Conservation (phyloP, 37 sponge, comb jelly and placozoan genomes). For the Oscarella lobularis region DNA sequence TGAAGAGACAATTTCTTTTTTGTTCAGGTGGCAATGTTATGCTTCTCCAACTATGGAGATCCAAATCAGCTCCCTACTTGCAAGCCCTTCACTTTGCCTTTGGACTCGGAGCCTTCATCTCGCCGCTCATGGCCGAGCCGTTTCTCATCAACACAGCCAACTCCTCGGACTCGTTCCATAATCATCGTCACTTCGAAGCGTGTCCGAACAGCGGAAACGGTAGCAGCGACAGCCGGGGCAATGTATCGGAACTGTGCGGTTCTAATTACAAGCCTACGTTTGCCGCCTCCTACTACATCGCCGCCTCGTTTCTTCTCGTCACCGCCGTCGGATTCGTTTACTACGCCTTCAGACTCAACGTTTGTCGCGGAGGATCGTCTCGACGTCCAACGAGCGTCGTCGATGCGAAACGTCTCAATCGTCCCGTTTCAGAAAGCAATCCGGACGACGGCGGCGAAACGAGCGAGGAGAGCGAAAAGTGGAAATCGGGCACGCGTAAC, state of each 20-base stretch:
- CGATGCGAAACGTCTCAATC: too few species aligned
- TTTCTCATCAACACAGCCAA: slow-evolving; percentile 9
- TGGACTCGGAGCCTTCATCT: slow-evolving; percentile 38
- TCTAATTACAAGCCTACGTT: background rate
- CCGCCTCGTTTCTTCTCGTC: background rate
- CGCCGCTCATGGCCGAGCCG: slow-evolving; percentile 39
- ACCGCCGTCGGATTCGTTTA: background rate
- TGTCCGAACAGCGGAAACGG: background rate
- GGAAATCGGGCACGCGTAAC: background rate
- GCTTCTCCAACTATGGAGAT: slow-evolving; percentile 35
- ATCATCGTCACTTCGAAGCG: too few species aligned
- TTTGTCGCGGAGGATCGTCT: background rate
- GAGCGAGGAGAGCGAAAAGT: background rate
- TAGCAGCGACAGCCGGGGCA: background rate
- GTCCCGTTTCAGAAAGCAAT: too few species aligned
- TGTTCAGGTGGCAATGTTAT: slow-evolving; percentile 30
- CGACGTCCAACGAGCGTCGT: background rate
- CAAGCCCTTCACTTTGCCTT: slow-evolving; percentile 38
- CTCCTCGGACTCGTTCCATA: background rate
- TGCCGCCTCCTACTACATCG: background rate
- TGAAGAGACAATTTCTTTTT: background rate
- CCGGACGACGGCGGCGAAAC: background rate
- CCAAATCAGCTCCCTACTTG: slow-evolving; percentile 37
- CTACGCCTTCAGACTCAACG: background rate
- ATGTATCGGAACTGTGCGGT: background rate